A percentile compares a stretch with the other conserved stretches of the same genome.
Conservation (phyloP, 2,797 vertebrate genomes). For the Pantherophis alleghaniensis region DNA sequence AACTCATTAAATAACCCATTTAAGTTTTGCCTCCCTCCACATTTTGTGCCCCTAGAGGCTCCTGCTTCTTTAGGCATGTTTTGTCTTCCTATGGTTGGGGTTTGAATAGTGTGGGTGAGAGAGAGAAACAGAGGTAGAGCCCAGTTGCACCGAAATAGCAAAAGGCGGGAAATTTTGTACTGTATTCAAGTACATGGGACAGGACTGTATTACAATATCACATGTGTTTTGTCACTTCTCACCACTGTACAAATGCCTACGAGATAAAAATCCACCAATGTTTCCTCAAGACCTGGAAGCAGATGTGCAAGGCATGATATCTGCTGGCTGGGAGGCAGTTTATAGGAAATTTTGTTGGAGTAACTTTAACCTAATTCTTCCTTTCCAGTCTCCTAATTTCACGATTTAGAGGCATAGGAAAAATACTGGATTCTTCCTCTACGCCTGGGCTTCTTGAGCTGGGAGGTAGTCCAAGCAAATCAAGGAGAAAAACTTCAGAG, state of each 20-base stretch:
- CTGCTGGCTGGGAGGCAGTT: neutral
- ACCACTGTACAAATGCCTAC: neutral
- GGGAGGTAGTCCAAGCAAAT: neutral
- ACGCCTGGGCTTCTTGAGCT: neutral
- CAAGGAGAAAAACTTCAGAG: neutral
- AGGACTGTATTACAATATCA: neutral
- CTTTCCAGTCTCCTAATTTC: neutral
- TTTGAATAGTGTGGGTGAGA: neutral
- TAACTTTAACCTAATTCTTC: neutral
- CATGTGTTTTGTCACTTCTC: neutral
- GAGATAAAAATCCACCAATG: neutral
- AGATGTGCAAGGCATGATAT: neutral
- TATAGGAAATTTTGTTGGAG: neutral
- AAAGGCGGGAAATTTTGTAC: neutral
- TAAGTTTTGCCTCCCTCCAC: constrained; percentile 10
- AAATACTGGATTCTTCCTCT: neutral
- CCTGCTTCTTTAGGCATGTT: neutral
- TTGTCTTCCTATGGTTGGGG: neutral
- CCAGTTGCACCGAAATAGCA: neutral
- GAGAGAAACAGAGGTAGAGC: neutral
- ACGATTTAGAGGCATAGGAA: neutral
- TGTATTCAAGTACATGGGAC: neutral
- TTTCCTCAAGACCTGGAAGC: neutral
- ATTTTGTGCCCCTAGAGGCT: neutral
- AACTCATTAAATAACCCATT: neutral